Conservation (phyloP, 2,113 vertebrate genomes). For the Dicerorhinus sumatrensis region DNA sequence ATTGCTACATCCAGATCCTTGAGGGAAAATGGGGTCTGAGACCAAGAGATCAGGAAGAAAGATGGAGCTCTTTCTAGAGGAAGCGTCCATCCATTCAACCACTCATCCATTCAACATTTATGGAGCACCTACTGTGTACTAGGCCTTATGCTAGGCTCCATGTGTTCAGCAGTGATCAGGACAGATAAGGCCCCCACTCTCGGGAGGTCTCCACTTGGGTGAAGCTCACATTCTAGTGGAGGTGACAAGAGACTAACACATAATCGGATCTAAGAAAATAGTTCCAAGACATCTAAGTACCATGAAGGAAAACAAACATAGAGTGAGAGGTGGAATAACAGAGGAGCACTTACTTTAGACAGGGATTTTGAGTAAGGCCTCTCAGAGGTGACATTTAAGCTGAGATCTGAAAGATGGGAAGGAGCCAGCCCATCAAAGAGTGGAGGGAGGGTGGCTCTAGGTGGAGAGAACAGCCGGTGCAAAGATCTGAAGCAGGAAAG, state of each 20-base stretch:
- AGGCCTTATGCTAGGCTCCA: background rate
- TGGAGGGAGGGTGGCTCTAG: background rate
- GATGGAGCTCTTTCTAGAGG: background rate
- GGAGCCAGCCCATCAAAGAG: background rate
- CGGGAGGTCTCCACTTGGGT: background rate
- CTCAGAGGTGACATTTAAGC: background rate
- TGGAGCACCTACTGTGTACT: background rate
- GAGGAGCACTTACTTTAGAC: background rate
- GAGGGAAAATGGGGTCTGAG: background rate
- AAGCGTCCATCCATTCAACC: background rate
- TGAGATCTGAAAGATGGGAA: background rate
- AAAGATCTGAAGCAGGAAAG: background rate
- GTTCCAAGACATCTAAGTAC: background rate
- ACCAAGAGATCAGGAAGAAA: background rate
- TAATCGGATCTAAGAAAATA: background rate
- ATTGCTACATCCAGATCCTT: background rate
- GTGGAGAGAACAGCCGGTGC: background rate
- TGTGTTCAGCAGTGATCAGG: background rate
- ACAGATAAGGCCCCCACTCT: background rate
- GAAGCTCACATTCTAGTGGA: background rate
- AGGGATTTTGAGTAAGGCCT: background rate
- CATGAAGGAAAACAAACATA: background rate
- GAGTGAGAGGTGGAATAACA: background rate
- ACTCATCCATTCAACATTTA: background rate
- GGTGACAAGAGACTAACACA: background rate